Percentiles rank a stretch among this genome's conserved stretches.
Evolutionary conservation across 2,888 invertebrate genomes (phyloP).

Genomic region (Atrina japonica): DNA sequence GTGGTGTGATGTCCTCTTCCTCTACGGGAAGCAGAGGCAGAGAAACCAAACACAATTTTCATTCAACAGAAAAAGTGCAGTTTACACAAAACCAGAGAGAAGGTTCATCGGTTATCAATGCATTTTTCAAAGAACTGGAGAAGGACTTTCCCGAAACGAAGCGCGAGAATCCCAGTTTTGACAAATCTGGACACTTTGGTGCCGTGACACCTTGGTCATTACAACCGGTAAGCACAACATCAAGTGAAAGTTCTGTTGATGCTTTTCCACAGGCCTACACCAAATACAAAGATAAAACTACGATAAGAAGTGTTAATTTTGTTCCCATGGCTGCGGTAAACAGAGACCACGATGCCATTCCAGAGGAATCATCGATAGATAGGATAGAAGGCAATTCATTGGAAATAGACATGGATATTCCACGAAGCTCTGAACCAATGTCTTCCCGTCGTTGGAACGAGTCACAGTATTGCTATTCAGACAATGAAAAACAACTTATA

Average conservation of each 20-base stretch:
- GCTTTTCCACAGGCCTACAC: conserved; percentile 54
- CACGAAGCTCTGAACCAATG: conserved; percentile 32
- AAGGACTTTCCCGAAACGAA: conserved; percentile 52
- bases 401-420: conserved; percentile 27
- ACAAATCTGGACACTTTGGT: conserved; percentile 19
- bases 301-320: conserved; percentile 26
- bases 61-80: conserved; percentile 25
- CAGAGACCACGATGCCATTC: conserved; percentile 62
- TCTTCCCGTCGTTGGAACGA: conserved; percentile 56
- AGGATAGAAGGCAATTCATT: conserved; percentile 50
- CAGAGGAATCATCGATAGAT: conserved; percentile 59
- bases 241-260: conserved; percentile 69
- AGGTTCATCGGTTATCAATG: conserved; percentile 46
- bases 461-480: conserved; percentile 72
- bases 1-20: conserved; percentile 58
- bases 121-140: conserved; percentile 61
- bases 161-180: neutral
- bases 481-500: conserved; percentile 78
- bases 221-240: conserved; percentile 59
- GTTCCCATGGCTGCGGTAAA: conserved; percentile 48
- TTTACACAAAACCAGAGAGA: conserved; percentile 21
- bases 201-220: conserved; percentile 51
- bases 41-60: conserved; percentile 13
- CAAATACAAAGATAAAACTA: conserved; percentile 55
- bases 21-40: conserved; percentile 3